phyloP scores from a whole-genome alignment of 2,797 vertebrate genomes.

The Microhierax caerulescens region DNA sequence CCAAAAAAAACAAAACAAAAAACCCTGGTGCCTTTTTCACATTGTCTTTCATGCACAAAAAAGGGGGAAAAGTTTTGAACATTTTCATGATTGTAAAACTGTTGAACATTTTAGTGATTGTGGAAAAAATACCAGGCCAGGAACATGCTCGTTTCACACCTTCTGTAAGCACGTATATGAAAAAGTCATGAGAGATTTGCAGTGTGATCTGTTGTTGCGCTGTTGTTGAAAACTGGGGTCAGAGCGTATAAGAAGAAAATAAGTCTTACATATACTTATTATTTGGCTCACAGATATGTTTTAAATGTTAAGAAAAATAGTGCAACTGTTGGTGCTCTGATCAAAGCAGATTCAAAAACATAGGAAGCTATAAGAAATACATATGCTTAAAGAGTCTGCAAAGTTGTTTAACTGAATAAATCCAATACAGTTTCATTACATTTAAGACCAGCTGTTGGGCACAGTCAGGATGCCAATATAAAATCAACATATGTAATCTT shows the following conservation, averaged over 20 bases:
- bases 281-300: background rate
- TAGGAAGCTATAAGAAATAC: background rate
- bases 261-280: background rate
- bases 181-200: background rate
- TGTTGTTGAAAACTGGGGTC: background rate
- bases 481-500: slow-evolving; percentile 59
- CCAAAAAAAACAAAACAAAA: background rate
- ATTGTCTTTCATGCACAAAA: background rate
- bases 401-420: slow-evolving; percentile 56
- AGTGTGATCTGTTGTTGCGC: background rate
- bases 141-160: background rate
- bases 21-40: background rate
- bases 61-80: background rate
- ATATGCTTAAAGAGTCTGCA: slow-evolving; percentile 5
- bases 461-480: slow-evolving; percentile 64
- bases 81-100: background rate
- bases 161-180: background rate
- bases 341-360: background rate
- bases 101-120: background rate
- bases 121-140: background rate
- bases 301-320: background rate
- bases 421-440: slow-evolving; percentile 25
- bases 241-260: background rate
- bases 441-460: slow-evolving; percentile 54
- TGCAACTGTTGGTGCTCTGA: background rate